Conservation (phyloP, 1,140 invertebrate genomes). For the Drosophila nigromelanica region DNA sequence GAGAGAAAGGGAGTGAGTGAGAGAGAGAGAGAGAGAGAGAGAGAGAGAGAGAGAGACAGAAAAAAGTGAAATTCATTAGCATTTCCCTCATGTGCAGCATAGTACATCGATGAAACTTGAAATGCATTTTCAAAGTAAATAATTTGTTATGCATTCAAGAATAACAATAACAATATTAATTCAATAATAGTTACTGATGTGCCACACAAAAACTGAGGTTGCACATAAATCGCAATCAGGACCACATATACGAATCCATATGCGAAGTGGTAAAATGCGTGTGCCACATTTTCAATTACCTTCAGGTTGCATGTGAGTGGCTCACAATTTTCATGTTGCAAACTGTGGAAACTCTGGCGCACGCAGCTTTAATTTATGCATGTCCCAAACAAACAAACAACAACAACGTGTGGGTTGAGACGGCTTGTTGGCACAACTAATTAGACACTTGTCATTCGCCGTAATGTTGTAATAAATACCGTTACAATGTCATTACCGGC, state of each 20-base stretch:
- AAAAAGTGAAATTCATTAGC: slow-evolving; percentile 69
- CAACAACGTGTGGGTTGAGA: not conserved
- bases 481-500: slow-evolving; percentile 80
- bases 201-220: slow-evolving; percentile 7
- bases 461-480: slow-evolving; percentile 82
- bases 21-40: not conserved
- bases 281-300: slow-evolving; percentile 31
- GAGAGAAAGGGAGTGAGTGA: no score
- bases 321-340: not conserved
- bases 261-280: slow-evolving; percentile 1
- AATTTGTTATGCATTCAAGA: slow-evolving; percentile 52
- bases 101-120: slow-evolving; percentile 75
- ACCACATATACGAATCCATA: not conserved
- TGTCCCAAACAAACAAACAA: slow-evolving; percentile 27
- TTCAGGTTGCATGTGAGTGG: not conserved
- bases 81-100: slow-evolving; percentile 63
- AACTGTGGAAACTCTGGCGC: slow-evolving; percentile 12
- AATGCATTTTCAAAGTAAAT: slow-evolving; percentile 59
- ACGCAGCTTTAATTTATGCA: slow-evolving; percentile 28
- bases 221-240: slow-evolving; percentile 40
- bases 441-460: slow-evolving; percentile 78
- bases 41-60: slow-evolving; percentile 37
- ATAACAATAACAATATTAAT: slow-evolving; percentile 20
- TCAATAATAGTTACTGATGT: slow-evolving; percentile 23
- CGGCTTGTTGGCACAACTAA: slow-evolving; percentile 69